Evolutionary conservation across 2,113 vertebrate species (phyloP), one percentile per base, ranked within the genome.

Genomic region (Mungos mungo): DNA sequence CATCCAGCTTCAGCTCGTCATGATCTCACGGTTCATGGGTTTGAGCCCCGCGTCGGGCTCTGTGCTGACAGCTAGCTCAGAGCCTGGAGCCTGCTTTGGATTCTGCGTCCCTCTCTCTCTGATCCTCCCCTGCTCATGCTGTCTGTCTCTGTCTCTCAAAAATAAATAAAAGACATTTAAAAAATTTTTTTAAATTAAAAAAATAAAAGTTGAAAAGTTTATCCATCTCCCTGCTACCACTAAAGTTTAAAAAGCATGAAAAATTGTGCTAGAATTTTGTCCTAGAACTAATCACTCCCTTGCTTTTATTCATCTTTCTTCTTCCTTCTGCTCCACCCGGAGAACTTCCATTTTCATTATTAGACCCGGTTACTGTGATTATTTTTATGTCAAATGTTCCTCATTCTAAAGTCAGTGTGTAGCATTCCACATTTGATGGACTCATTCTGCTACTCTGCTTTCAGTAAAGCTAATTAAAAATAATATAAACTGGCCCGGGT

Each of bases 321-420:
- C 60, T 45, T 80, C 27, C 77, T 79, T 85, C 25, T 54, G 12
- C 27, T 81, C 7, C 87, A 2, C 2, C 25, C 11, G 41, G 50
- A n/a, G 41, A 81, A 52, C 57, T 91, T 91, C 8, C 16, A 74
- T 71, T 94, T 97, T 96, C 16, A 84, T 93, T 88, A 38, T 90
- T 93, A 65, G 25, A 95, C 60, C 2, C 68, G 38, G 33, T 60
- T 88, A 81, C 47, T 76, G 3, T 13, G n/a, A 80, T 84, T 76
- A 35, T 38, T 76, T 76, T 88, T 47, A 89, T 85, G n/a, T 47
- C n/a, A 91, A 76, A 33, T 77, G 29, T 66, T 54, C 38, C 66
- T 77, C 21, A 29, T 88, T 88, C 77, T 94, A 66, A 89, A 52
- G 54, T 69, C 71, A 91, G 29, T 57, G 1, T 89, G 21, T 88